Conservation (phyloP, 2,113 vertebrate genomes). For the Alligator mississippiensis region DNA sequence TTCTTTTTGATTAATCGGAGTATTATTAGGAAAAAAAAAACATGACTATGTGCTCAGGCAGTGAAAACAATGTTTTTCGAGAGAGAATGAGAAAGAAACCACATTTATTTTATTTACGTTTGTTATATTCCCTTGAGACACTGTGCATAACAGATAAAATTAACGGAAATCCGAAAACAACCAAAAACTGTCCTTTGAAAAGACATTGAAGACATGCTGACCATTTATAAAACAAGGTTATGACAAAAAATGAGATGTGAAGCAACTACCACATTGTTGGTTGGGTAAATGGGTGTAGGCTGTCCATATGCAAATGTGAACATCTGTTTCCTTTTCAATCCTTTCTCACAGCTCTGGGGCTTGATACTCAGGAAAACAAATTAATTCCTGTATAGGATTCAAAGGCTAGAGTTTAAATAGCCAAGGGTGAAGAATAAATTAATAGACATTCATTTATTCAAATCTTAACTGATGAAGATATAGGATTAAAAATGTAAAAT, state of each 20-base stretch:
- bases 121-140: not conserved
- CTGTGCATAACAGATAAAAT: not conserved
- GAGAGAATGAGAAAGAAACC: not conserved
- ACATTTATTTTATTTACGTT: not conserved
- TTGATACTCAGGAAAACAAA: not conserved
- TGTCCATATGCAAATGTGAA: not conserved
- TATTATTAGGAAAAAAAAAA: not conserved
- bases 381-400: not conserved
- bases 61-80: not conserved
- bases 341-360: not conserved
- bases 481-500: not conserved
- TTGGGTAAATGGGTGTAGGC: not conserved
- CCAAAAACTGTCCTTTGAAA: not conserved
- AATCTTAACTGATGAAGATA: not conserved
- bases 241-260: not conserved
- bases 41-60: not conserved
- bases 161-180: not conserved
- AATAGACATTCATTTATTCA: not conserved
- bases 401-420: not conserved
- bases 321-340: not conserved
- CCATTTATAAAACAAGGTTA: not conserved
- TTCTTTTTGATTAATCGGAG: slow-evolving; percentile 6
- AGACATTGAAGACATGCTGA: not conserved
- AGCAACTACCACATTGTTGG: not conserved
- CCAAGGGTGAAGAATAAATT: not conserved